Conservation (phyloP, 1,140 invertebrate genomes). For the Anagrus nilaparvatae region DNA sequence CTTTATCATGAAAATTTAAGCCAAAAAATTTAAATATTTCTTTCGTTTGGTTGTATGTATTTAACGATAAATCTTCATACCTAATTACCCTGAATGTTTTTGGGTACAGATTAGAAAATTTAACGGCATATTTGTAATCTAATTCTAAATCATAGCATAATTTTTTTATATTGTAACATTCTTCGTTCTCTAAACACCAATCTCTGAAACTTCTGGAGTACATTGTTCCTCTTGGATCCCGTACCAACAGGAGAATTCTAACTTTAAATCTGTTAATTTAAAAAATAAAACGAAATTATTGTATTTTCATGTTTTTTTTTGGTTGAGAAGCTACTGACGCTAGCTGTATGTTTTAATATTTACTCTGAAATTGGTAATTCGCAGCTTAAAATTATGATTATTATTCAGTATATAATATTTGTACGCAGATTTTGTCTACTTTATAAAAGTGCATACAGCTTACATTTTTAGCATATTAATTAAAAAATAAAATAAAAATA, state of each 20-base stretch:
- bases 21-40: slow-evolving; percentile 70
- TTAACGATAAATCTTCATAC: slow-evolving; percentile 77
- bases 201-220: slow-evolving; percentile 73
- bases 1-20: slow-evolving; percentile 55
- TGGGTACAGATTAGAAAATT: slow-evolving; percentile 58
- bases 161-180: slow-evolving; percentile 65
- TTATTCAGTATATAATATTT: too few species aligned
- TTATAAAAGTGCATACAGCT: too few species aligned
- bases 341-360: too few species aligned
- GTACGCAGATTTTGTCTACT: too few species aligned
- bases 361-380: too few species aligned
- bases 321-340: too few species aligned
- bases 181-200: slow-evolving; percentile 73
- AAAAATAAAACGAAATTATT: too few species aligned
- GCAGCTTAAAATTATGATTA: too few species aligned
- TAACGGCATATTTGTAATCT: slow-evolving; percentile 66
- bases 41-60: slow-evolving; percentile 58
- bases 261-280: slow-evolving; percentile 54
- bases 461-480: too few species aligned
- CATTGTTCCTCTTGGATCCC: slow-evolving; percentile 77
- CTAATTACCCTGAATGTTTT: slow-evolving; percentile 64
- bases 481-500: too few species aligned
- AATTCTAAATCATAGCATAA: slow-evolving; percentile 74
- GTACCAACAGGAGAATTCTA: slow-evolving; percentile 64
- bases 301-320: too few species aligned